phyloP scores from a whole-genome alignment of 2,888 invertebrate species.

The Melipona beecheii region DNA sequence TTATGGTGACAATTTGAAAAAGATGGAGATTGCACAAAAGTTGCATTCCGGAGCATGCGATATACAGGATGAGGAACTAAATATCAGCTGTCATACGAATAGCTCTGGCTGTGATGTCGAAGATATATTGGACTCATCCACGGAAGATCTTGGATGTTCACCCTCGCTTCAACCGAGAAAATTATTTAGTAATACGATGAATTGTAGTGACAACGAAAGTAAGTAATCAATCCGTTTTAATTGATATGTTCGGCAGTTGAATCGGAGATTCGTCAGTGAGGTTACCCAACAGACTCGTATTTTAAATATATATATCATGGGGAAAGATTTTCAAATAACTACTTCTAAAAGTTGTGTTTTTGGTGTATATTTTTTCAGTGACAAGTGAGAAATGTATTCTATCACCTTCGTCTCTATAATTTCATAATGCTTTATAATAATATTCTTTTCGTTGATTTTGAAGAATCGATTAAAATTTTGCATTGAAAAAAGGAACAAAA shows the following conservation, averaged over 20 bases:
- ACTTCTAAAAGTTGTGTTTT: background rate
- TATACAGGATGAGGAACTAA: constrained; percentile 85
- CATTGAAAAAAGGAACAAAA: background rate
- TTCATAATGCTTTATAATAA: background rate
- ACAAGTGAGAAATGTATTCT: background rate
- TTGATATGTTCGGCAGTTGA: background rate
- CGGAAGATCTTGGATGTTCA: constrained; percentile 86
- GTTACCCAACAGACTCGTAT: background rate
- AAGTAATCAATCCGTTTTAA: constrained; percentile 61
- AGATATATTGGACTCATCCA: constrained; percentile 87
- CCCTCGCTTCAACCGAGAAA: constrained; percentile 86
- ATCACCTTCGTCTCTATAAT: background rate
- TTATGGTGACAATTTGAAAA: constrained; percentile 67
- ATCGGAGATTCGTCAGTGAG: background rate
- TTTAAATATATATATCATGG: background rate
- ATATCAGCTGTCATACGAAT: constrained; percentile 84
- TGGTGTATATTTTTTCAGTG: background rate
- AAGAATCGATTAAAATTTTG: background rate
- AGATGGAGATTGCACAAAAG: constrained; percentile 81
- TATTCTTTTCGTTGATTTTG: background rate
- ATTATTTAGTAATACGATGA: constrained; percentile 86
- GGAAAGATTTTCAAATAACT: background rate
- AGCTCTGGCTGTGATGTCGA: constrained; percentile 88
- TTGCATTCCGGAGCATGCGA: constrained; percentile 81
- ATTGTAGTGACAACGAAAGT: constrained; percentile 80